phyloP scores from a whole-genome alignment of 2,888 invertebrate species.

The Abrostola triplasia region DNA sequence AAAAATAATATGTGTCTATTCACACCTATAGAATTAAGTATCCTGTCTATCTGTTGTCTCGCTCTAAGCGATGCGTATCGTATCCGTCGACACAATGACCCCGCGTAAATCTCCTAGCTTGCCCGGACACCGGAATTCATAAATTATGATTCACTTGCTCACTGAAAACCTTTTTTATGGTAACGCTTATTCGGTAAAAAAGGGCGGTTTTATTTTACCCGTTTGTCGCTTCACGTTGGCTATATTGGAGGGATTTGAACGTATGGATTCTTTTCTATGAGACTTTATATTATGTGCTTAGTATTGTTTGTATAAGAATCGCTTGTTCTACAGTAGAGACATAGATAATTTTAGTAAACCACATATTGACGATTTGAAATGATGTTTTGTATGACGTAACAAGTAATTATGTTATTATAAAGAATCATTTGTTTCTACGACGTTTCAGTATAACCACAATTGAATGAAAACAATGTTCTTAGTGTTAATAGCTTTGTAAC shows the following conservation, averaged over 20 bases:
- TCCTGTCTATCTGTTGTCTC: constrained; percentile 48
- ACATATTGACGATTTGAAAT: too few relatives aligned
- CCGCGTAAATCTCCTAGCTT: constrained; percentile 82
- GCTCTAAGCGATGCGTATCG: constrained; percentile 66
- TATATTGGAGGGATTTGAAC: constrained; percentile 64
- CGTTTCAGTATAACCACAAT: too few relatives aligned
- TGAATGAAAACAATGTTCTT: too few relatives aligned
- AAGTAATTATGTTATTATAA: too few relatives aligned
- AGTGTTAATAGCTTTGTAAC: too few relatives aligned
- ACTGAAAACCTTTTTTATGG: constrained; percentile 88
- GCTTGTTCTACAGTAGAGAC: too few relatives aligned
- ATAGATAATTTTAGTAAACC: too few relatives aligned
- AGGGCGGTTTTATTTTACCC: constrained; percentile 83
- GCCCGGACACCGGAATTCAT: constrained; percentile 86
- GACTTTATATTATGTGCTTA: neutral
- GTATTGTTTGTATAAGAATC: neutral
- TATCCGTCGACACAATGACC: constrained; percentile 85
- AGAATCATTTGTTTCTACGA: too few relatives aligned
- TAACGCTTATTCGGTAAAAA: constrained; percentile 85
- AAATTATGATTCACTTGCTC: constrained; percentile 89
- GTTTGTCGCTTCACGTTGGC: constrained; percentile 74
- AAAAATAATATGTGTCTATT: too few relatives aligned
- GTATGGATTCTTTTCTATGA: constrained; percentile 36
- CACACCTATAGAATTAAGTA: neutral
- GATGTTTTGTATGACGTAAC: too few relatives aligned